A percentile compares a stretch with the other conserved stretches of the same genome.
Evolutionary conservation across 2,113 vertebrate genomes (phyloP).

Genomic region (Centropus bengalensis): DNA sequence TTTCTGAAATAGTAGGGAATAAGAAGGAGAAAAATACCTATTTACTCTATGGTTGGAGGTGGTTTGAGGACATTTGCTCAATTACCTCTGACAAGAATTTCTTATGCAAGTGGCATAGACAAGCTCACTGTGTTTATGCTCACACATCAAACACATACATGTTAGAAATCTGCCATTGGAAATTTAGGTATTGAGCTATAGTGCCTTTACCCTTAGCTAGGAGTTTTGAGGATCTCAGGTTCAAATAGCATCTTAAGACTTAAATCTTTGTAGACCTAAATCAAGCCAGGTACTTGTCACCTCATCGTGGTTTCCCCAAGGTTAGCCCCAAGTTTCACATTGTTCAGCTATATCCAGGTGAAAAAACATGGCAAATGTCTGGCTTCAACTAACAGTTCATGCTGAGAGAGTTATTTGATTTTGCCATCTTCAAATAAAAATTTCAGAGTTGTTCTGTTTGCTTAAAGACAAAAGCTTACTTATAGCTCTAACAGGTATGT

Average conservation of each 20-base stretch:
- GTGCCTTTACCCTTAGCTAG: neutral
- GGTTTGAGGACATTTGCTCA: neutral
- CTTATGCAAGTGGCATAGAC: neutral
- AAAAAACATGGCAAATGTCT: neutral
- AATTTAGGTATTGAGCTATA: neutral
- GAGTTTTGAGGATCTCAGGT: neutral
- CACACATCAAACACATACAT: neutral
- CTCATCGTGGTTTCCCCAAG: neutral
- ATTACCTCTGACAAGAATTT: neutral
- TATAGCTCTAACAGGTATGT: neutral
- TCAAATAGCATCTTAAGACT: neutral
- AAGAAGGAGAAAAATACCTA: neutral
- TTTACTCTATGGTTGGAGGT: neutral
- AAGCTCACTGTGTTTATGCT: neutral
- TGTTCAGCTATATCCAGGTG: neutral
- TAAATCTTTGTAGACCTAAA: neutral
- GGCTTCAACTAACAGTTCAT: neutral
- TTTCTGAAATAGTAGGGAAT: neutral
- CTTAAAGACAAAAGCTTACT: constrained; percentile 5
- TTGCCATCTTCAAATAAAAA: neutral
- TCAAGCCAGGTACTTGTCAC: neutral
- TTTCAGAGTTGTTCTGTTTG: neutral
- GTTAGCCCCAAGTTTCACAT: neutral
- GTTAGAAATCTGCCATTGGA: neutral
- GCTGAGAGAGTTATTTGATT: neutral